Evolutionary conservation across 2,888 invertebrate species (phyloP), one percentile per base, ranked within the genome.

Genomic region (Cryptophagus acutangulus): DNA sequence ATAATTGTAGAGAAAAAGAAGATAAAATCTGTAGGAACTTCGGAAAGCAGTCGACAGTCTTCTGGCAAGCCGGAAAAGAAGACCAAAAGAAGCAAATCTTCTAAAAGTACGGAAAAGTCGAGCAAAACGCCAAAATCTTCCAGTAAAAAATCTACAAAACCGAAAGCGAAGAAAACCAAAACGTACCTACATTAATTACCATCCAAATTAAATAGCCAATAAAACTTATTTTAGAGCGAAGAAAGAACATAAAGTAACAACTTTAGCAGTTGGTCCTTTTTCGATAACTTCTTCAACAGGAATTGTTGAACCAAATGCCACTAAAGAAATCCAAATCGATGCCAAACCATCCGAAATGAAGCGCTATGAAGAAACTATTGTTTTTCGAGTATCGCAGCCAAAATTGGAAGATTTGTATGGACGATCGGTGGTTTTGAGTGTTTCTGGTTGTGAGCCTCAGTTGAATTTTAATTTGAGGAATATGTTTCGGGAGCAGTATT

Each of bases 401-500:
- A 46, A 70, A 13, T 73, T 73, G 1, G 71, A 73, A n/a, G 73
- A 75, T 49, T 67, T 69, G 10, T 57, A 70, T 12, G 77, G 76
- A 1, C 73, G 72, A 31, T 67, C 65, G 2, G 53, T 80, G 1
- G 70, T 52, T 25, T 55, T 81, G 3, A 68, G 71, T 1, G 77
- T 75, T 2, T 72, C 72, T 10, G 77, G 77, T 14, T 74, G 73
- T n/a, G 65, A 77, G 54, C 79, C 81, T 0, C 65, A 64, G 5
- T 57, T 81, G 38, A 75, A 79, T 56, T 74, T 80, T 40, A 67
- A 80, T 57, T 59, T 74, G 14, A 71, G 74, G 37, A 72, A 70
- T 2, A 78, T 81, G 1, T 81, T 81, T 57, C 71, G 72, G 43
- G 77, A 79, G 59, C 77, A 77, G 53, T 69, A 75, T 13, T 70